phyloP scores from a whole-genome alignment of 1,140 invertebrate genomes.

The Oryctes rhinoceros region DNA sequence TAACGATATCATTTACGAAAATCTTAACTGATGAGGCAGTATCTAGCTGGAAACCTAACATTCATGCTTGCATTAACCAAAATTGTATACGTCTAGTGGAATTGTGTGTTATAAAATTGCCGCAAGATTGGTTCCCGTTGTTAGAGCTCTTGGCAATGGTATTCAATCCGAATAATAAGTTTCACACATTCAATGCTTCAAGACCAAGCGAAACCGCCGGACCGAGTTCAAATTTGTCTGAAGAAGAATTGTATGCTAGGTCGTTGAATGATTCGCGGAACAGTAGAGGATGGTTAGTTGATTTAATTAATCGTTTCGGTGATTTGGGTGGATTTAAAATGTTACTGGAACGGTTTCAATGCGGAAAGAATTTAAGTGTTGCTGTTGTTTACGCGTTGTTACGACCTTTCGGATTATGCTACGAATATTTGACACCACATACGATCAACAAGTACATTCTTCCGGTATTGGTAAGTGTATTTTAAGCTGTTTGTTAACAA shows the following conservation, averaged over 20 bases:
- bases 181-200: constrained; percentile 91
- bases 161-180: constrained; percentile 67
- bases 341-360: constrained; percentile 86
- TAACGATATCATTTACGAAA: constrained; percentile 96
- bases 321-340: constrained; percentile 88
- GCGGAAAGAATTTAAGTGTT: constrained; percentile 75
- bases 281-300: constrained; percentile 92
- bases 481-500: no score
- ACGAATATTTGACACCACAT: constrained; percentile 88
- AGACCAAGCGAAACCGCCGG: constrained; percentile 82
- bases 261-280: constrained; percentile 78
- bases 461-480: constrained; percentile 84
- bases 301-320: constrained; percentile 95
- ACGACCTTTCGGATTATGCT: constrained; percentile 91
- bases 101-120: constrained; percentile 88
- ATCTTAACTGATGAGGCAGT: constrained; percentile 98
- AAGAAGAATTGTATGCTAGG: constrained; percentile 83
- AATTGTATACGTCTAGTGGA: constrained; percentile 93
- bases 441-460: constrained; percentile 93
- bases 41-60: constrained; percentile 96
- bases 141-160: constrained; percentile 93
- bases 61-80: constrained; percentile 93
- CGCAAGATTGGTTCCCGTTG: constrained; percentile 92
- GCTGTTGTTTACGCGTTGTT: constrained; percentile 85
- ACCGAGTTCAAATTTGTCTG: constrained; percentile 67